Base-by-base conservation (phyloP, 2,797 vertebrate genomes). In the Coendou prehensilis region DNA sequence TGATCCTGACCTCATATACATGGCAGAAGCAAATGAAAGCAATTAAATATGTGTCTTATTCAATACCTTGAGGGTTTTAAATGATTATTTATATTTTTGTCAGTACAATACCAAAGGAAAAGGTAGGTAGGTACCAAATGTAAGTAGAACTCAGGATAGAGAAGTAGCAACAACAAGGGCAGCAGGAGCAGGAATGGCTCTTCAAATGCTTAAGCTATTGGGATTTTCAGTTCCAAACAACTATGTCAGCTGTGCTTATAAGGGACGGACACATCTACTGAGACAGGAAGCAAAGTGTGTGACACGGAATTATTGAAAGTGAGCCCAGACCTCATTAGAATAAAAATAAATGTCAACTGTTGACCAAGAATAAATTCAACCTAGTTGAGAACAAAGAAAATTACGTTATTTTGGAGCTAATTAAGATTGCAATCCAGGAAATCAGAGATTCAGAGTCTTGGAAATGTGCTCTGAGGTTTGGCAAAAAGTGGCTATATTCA, bases 251-350 rank as follows among this genome's bases (percentile, higher is more conserved):
- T 45, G 37, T 30, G 50, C 81, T 56, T 54, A 71, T 14, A 64
- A n/a, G 23, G 45, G 79, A 59, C 18, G 87, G 26, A 56, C 7
- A 56, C 7, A 57, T 8, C 23, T 93, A 6, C 37, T 63, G 11
- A 15, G 91, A 91, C 2, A 67, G 61, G 47, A 88, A 87, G 91
- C 13, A 73, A 82, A 67, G 33, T 37, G 83, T 67, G 84, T 37
- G 22, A 83, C 30, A 78, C 8, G 7, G 52, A 94, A 84, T 69
- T 75, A 92, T 67, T 71, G n/a, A 90, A 87, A 95, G 79, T 22
- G 9, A 83, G 56, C 22, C 2, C 9, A 54, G 90, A 45, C 18
- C 28, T 47, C 56, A 1, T 5, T 84, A 59, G 50, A 80, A 75
- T 87, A 59, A 81, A 69, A 95, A 80, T 37, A 83, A 93, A 76